phyloP scores from a whole-genome alignment of 2,888 invertebrate genomes.

The Dicranocentrus wangi region DNA sequence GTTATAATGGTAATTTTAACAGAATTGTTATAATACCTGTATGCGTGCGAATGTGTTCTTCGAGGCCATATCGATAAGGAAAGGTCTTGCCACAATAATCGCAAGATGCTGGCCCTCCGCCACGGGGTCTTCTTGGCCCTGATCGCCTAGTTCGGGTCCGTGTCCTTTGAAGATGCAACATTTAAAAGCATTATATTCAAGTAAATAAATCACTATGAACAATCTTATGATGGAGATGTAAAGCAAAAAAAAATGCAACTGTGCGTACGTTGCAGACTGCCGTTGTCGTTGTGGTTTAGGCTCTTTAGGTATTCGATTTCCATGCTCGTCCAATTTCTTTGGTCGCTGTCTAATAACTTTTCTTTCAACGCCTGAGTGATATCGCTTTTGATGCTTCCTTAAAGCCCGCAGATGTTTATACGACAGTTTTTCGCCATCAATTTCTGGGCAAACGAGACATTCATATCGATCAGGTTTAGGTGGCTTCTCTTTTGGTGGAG shows the following conservation, averaged over 20 bases:
- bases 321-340: conserved; percentile 28
- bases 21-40: conserved; percentile 14
- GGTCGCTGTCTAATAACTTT: background rate
- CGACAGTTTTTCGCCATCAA: background rate
- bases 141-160: too few relatives aligned
- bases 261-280: too few relatives aligned
- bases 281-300: background rate
- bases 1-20: background rate
- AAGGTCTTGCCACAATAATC: conserved; percentile 29
- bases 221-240: too few relatives aligned
- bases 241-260: too few relatives aligned
- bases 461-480: background rate
- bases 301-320: conserved; percentile 24
- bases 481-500: background rate
- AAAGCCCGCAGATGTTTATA: background rate
- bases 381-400: background rate
- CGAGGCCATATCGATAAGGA: too few relatives aligned
- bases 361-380: conserved; percentile 1
- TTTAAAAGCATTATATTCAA: too few relatives aligned
- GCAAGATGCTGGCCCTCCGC: background rate
- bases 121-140: background rate
- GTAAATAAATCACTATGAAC: too few relatives aligned
- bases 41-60: conserved; percentile 7
- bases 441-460: background rate
- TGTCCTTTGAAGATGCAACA: too few relatives aligned